Evolutionary conservation across 2,888 invertebrate species (phyloP).

Genomic region (Hirudinaria manillensis): DNA sequence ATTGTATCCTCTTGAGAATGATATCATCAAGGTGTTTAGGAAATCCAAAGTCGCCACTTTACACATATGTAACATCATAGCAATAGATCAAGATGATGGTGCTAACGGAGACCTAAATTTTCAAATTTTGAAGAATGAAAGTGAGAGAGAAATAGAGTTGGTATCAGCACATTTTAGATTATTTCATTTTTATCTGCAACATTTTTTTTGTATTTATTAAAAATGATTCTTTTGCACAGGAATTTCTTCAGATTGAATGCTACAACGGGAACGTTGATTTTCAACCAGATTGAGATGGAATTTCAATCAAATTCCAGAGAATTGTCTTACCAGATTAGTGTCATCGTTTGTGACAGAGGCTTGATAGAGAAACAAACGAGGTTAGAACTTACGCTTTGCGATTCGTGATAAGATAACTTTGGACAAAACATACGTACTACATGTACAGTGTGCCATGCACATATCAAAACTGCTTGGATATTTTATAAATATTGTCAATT

Average conservation of each 20-base stretch:
- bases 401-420: not conserved
- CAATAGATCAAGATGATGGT: not conserved
- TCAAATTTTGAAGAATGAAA: not conserved
- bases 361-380: not conserved
- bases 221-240: not conserved
- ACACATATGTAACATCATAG: not conserved
- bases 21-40: not conserved
- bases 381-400: not conserved
- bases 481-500: too few species aligned
- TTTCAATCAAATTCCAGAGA: not conserved
- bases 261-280: not conserved
- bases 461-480: too few species aligned
- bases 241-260: not conserved
- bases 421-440: not conserved
- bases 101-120: not conserved
- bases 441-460: too few species aligned
- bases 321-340: not conserved
- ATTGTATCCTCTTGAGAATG: not conserved
- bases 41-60: not conserved
- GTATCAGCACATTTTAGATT: not conserved
- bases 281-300: not conserved
- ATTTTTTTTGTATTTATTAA: not conserved
- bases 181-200: not conserved
- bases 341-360: not conserved
- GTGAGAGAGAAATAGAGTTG: not conserved